Conservation (phyloP, 2,113 vertebrate species). For the Prinia subflava region DNA sequence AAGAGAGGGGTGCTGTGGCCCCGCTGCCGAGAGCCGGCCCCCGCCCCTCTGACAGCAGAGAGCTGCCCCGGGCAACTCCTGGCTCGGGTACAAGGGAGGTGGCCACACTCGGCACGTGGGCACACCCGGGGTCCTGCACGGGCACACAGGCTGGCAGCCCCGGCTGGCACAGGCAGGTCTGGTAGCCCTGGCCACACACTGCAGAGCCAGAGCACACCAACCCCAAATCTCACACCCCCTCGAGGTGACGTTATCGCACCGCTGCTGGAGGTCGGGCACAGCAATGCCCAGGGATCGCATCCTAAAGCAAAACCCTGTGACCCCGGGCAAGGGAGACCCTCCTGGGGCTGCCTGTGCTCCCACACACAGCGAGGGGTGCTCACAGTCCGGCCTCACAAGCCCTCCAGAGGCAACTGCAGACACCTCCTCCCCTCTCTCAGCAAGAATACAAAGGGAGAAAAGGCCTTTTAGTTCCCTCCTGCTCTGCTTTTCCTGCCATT, state of each 20-base stretch:
- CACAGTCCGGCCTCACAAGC: neutral
- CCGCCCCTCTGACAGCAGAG: accelerated
- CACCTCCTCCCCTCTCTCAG: neutral
- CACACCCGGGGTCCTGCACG: accelerated
- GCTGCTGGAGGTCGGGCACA: accelerated
- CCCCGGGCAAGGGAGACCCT: neutral
- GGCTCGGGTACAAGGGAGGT: neutral
- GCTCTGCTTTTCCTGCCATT: neutral
- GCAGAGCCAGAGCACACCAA: neutral
- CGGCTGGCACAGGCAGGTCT: neutral
- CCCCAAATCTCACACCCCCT: neutral
- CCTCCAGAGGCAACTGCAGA: neutral
- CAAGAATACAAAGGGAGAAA: conserved; percentile 15
- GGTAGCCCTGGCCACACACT: neutral
- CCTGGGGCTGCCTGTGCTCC: neutral
- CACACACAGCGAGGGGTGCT: neutral
- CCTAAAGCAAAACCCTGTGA: accelerated
- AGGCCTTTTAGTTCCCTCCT: neutral
- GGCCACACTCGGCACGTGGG: accelerated
- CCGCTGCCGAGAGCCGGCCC: neutral
- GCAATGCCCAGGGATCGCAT: accelerated
- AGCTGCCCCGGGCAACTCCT: neutral
- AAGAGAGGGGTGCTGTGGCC: neutral
- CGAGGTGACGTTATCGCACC: accelerated
- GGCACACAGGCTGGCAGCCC: neutral